phyloP scores from a whole-genome alignment of 1,140 invertebrate genomes.

The Medauroidea extradentata region DNA sequence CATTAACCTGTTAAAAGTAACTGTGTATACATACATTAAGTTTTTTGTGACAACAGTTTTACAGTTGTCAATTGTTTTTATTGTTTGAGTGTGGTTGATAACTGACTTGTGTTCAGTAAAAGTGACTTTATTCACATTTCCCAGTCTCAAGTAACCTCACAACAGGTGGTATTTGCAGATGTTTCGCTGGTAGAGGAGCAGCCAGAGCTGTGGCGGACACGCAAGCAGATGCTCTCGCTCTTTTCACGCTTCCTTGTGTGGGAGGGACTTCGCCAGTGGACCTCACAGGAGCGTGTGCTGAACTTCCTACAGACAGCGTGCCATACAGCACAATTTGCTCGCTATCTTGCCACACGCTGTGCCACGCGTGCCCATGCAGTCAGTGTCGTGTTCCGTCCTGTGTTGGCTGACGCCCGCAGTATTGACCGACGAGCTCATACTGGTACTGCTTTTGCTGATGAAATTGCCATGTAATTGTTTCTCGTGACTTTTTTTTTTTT shows the following conservation, averaged over 20 bases:
- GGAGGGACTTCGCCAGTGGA: slow-evolving; percentile 31
- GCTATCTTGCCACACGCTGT: slow-evolving; percentile 53
- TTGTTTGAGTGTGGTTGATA: too few relatives aligned
- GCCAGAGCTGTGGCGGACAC: slow-evolving; percentile 55
- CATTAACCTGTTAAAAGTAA: too few relatives aligned
- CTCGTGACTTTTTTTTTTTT: too few relatives aligned
- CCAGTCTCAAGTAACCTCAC: too few relatives aligned
- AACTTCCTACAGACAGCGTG: slow-evolving; percentile 15
- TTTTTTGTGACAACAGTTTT: too few relatives aligned
- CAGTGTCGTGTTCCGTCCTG: slow-evolving; percentile 43
- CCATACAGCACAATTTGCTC: slow-evolving; percentile 63
- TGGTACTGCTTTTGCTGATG: too few relatives aligned
- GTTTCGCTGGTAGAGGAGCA: slow-evolving; percentile 41
- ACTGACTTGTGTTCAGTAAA: too few relatives aligned
- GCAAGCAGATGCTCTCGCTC: slow-evolving; percentile 64
- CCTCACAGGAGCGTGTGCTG: slow-evolving; percentile 10
- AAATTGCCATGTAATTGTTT: too few relatives aligned
- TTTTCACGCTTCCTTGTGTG: slow-evolving; percentile 59
- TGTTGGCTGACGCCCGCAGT: slow-evolving; percentile 35
- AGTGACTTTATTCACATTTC: too few relatives aligned
- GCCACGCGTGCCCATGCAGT: slow-evolving; percentile 48
- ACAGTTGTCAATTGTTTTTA: too few relatives aligned
- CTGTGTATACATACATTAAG: too few relatives aligned
- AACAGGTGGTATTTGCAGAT: background rate
- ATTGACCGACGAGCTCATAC: background rate